Conservation (phyloP, 1,140 invertebrate species). For the Meloidogyne hapla region DNA sequence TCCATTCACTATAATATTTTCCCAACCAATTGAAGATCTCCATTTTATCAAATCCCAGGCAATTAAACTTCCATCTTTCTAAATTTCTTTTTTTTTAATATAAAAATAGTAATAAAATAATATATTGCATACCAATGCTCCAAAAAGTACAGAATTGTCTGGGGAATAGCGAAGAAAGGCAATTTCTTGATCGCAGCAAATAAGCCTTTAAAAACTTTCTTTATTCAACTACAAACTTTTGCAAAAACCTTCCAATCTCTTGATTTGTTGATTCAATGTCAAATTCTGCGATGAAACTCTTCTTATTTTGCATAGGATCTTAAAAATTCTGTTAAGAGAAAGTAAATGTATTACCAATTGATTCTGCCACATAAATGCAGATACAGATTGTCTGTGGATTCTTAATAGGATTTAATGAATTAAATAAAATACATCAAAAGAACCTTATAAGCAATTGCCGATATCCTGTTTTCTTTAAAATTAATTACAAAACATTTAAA, state of each 20-base stretch:
- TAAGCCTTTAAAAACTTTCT: background rate
- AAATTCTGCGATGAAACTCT: slow-evolving; percentile 26
- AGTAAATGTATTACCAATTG: background rate
- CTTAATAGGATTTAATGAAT: background rate
- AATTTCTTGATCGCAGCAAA: slow-evolving; percentile 18
- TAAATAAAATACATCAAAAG: background rate
- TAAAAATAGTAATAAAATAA: background rate
- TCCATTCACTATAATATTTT: background rate
- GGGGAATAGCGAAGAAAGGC: slow-evolving; percentile 5
- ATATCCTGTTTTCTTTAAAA: background rate
- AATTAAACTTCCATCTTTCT: slow-evolving; percentile 23
- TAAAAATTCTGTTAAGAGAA: background rate
- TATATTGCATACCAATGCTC: slow-evolving; percentile 19
- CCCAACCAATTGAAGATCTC: background rate
- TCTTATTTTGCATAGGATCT: slow-evolving; percentile 12
- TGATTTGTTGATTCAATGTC: background rate
- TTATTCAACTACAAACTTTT: background rate
- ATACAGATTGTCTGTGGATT: background rate
- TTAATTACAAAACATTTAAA: background rate
- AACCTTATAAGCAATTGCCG: background rate
- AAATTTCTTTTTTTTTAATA: background rate
- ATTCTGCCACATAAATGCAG: background rate
- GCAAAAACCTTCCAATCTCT: background rate
- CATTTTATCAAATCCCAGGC: slow-evolving; percentile 14
- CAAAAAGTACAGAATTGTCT: slow-evolving; percentile 16